Evolutionary conservation across 2,113 vertebrate genomes (phyloP).

Genomic region (Sinocyclocheilus rhinocerous): DNA sequence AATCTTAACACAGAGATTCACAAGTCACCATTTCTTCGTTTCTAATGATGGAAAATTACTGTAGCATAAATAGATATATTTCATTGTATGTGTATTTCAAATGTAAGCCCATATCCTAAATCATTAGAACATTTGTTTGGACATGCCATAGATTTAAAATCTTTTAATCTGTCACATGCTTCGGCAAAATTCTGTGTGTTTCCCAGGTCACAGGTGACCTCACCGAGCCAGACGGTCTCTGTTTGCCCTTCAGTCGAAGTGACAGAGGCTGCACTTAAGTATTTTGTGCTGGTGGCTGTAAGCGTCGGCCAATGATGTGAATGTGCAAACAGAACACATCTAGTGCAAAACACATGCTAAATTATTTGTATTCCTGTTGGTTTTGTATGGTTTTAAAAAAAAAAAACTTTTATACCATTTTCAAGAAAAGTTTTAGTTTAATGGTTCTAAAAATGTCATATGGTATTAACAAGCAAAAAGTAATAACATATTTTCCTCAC

Average conservation of each 20-base stretch:
- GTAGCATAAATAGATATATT: conserved; percentile 38
- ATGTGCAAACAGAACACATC: neutral
- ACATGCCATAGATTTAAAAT: conserved; percentile 22
- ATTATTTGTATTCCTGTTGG: neutral
- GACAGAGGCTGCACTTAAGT: conserved; percentile 10
- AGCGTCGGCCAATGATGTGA: neutral
- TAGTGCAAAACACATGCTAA: neutral
- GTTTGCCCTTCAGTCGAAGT: conserved; percentile 46
- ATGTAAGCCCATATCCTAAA: conserved; percentile 28
- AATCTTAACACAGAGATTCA: conserved; percentile 45
- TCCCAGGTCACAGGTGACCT: conserved; percentile 9
- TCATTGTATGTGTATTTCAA: conserved; percentile 36
- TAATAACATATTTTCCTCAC: neutral
- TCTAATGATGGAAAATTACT: conserved; percentile 28
- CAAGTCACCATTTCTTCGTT: conserved; percentile 27
- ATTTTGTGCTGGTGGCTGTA: conserved; percentile 30
- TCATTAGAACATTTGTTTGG: conserved; percentile 1
- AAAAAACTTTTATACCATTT: neutral
- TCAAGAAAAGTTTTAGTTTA: neutral
- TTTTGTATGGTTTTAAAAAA: neutral
- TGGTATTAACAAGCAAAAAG: neutral
- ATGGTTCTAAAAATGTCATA: neutral
- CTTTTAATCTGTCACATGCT: conserved; percentile 28
- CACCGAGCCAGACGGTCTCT: conserved; percentile 25
- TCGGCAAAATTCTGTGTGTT: neutral